Evolutionary conservation across 2,113 vertebrate species (phyloP).

Genomic region (Odontophorus gujanensis): DNA sequence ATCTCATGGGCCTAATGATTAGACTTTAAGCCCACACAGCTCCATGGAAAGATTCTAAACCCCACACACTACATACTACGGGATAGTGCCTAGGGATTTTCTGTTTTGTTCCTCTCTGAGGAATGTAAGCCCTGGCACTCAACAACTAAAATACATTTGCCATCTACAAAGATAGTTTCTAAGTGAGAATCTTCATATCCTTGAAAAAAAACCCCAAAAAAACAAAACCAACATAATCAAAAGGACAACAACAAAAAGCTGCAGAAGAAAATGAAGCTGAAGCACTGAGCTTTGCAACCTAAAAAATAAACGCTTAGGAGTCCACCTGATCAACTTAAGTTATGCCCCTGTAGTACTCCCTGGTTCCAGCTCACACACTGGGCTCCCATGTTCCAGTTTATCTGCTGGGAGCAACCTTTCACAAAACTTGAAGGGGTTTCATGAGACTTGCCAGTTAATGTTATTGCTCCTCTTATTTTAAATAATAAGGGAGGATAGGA

Average conservation of each 20-base stretch:
- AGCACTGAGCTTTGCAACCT: background rate
- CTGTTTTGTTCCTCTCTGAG: background rate
- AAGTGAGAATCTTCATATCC: background rate
- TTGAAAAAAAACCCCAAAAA: background rate
- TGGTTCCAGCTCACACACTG: background rate
- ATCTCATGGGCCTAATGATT: background rate
- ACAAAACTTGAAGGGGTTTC: background rate
- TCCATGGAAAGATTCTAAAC: background rate
- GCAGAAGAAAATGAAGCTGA: background rate
- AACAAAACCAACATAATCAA: background rate
- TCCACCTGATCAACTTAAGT: background rate
- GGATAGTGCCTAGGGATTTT: background rate
- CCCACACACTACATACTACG: background rate
- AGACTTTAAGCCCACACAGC: background rate
- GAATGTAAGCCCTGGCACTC: background rate
- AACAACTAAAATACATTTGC: background rate
- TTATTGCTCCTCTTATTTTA: background rate
- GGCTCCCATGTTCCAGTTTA: background rate
- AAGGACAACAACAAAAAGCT: background rate
- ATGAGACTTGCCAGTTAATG: background rate
- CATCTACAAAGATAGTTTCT: background rate
- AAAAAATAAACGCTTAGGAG: background rate
- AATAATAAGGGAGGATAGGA: background rate
- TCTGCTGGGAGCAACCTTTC: background rate
- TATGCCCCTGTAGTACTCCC: background rate